These are phyloP conservation scores for Watsonalla cultraria DNA, from an alignment of 2,888 invertebrate genomes.

Conservation along the genomic window DNA sequence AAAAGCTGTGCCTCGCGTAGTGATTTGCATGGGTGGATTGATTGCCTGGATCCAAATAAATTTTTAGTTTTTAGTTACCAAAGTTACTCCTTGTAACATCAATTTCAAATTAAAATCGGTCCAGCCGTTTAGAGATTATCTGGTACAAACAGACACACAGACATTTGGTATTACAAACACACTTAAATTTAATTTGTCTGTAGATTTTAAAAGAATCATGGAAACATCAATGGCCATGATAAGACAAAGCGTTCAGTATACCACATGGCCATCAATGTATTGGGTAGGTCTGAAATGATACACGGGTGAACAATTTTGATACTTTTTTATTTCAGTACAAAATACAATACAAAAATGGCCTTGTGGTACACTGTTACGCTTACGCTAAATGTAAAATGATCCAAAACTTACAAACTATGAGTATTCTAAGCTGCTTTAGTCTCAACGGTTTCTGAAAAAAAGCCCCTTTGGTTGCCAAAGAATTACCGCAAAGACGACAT, in stretches of 20 bases:
- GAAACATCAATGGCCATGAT: slow-evolving; percentile 69
- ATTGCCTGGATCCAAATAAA: too few species aligned
- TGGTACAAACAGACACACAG: too few species aligned
- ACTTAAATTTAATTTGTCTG: too few species aligned
- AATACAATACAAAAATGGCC: slow-evolving; percentile 70
- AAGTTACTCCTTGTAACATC: too few species aligned
- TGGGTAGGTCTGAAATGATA: slow-evolving; percentile 59
- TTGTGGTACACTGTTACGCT: slow-evolving; percentile 50
- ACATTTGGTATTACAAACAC: too few species aligned
- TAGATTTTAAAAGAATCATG: background rate
- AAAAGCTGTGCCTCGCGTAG: too few species aligned
- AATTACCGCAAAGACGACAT: too few species aligned
- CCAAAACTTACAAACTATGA: slow-evolving; percentile 24
- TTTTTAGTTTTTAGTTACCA: too few species aligned
- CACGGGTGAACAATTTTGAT: slow-evolving; percentile 40
- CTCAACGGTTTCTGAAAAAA: background rate
- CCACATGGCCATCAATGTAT: slow-evolving; percentile 73
- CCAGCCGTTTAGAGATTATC: too few species aligned
- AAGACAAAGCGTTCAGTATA: slow-evolving; percentile 27
- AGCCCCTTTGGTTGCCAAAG: too few species aligned
- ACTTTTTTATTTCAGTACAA: slow-evolving; percentile 49
- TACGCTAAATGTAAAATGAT: slow-evolving; percentile 18
- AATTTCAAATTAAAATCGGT: too few species aligned
- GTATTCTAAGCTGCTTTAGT: slow-evolving; percentile 12
- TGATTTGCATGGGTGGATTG: too few species aligned